A percentile compares a stretch with the other conserved stretches of the same genome.
Conservation (phyloP, 2,888 invertebrate species). For the Ypsolopha scabrella region DNA sequence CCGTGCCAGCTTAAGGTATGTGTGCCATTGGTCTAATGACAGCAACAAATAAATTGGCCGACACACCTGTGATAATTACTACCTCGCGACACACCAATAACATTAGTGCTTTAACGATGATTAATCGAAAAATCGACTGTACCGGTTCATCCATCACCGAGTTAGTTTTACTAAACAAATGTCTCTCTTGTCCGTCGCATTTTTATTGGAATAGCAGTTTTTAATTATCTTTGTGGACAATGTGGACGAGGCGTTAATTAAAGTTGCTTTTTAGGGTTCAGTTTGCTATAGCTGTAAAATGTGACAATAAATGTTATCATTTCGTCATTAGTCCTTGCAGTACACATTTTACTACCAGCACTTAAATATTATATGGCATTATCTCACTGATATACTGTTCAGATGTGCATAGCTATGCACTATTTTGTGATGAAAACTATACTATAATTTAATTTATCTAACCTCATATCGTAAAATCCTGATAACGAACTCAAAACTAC, state of each 20-base stretch:
- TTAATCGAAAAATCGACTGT: constrained; percentile 58
- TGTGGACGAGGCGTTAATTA: background rate
- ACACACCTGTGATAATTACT: constrained; percentile 32
- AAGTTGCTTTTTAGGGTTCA: background rate
- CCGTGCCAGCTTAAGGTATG: background rate
- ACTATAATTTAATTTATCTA: too few species aligned
- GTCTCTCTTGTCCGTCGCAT: constrained; percentile 27
- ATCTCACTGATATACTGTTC: too few species aligned
- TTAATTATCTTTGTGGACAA: constrained; percentile 41
- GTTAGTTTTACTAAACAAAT: constrained; percentile 28
- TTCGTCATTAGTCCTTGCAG: too few species aligned
- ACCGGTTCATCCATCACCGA: constrained; percentile 53
- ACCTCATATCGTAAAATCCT: too few species aligned
- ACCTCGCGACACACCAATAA: constrained; percentile 53
- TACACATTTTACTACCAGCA: too few species aligned
- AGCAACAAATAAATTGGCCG: constrained; percentile 8
- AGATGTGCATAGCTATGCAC: too few species aligned
- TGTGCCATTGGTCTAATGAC: background rate
- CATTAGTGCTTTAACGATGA: constrained; percentile 66
- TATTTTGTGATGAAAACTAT: too few species aligned
- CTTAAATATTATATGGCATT: too few species aligned
- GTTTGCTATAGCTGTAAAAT: too few species aligned
- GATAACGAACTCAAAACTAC: too few species aligned
- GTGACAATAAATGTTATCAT: too few species aligned
- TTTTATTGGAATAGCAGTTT: constrained; percentile 31